Percentiles rank a stretch among this genome's conserved stretches.
phyloP scores from a whole-genome alignment of 2,888 invertebrate species.

The Pimpla rufipes region DNA sequence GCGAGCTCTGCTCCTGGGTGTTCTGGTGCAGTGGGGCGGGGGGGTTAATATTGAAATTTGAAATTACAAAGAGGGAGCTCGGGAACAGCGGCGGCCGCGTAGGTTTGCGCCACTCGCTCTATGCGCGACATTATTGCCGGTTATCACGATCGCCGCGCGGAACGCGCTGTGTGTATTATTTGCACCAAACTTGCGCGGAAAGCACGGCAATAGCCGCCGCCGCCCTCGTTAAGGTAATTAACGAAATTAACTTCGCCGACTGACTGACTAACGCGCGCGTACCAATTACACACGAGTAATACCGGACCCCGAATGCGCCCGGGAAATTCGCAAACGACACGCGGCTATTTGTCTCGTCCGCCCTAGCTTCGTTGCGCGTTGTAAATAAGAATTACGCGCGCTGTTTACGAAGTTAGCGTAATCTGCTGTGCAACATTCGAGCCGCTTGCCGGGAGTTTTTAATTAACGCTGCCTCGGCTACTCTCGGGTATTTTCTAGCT shows the following conservation, averaged over 20 bases:
- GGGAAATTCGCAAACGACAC: constrained; percentile 24
- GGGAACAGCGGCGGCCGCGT: constrained; percentile 1
- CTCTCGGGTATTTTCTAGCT: background rate
- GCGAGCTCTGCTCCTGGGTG: constrained; percentile 8
- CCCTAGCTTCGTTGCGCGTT: constrained; percentile 23
- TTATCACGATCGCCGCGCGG: constrained; percentile 63
- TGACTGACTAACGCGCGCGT: background rate
- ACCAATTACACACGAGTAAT: constrained; percentile 7
- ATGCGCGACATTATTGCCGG: constrained; percentile 53
- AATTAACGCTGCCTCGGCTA: constrained; percentile 5
- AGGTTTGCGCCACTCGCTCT: no score
- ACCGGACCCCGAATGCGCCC: background rate
- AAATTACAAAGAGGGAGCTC: constrained; percentile 35
- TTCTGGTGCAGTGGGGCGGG: background rate
- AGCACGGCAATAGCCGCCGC: constrained; percentile 54
- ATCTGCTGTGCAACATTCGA: background rate
- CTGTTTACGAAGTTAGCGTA: background rate
- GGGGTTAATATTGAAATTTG: constrained; percentile 30
- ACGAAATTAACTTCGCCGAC: constrained; percentile 74
- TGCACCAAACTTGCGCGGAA: constrained; percentile 5
- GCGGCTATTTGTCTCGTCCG: constrained; percentile 7
- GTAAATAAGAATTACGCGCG: constrained; percentile 38
- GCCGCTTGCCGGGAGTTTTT: background rate
- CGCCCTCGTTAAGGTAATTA: constrained; percentile 76
- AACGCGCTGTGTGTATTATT: background rate